Conservation (phyloP, 1,140 invertebrate genomes). For the Micrasema longulum region DNA sequence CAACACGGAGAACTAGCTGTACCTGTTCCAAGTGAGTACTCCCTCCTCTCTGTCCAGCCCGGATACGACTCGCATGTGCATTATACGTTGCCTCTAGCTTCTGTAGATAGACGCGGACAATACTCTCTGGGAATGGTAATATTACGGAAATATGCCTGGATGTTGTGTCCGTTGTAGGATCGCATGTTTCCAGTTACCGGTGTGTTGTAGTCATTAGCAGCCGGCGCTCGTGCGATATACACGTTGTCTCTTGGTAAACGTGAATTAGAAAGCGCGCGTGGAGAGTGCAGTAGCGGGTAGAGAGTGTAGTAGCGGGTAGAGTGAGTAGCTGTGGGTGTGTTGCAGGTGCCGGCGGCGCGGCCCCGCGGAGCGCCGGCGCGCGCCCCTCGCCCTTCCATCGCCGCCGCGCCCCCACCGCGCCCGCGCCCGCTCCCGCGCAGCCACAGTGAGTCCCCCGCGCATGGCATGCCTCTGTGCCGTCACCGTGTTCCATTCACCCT, state of each 20-base stretch:
- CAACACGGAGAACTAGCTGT: constrained; percentile 83
- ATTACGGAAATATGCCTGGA: neutral
- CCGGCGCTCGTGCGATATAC: no score
- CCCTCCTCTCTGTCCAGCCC: neutral
- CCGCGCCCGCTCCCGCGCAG: neutral
- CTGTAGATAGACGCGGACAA: no score
- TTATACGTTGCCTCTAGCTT: no score
- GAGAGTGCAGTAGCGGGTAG: neutral
- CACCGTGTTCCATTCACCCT: constrained; percentile 4
- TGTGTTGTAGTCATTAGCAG: no score
- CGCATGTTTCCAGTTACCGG: no score
- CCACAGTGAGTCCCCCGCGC: no score
- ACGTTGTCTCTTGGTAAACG: neutral
- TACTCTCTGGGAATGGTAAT: no score
- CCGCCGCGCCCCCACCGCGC: constrained; percentile 12
- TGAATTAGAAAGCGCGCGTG: neutral
- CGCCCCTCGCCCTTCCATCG: constrained; percentile 49
- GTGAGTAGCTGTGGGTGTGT: constrained; percentile 35
- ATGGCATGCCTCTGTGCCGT: constrained; percentile 5
- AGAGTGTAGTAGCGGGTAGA: constrained; percentile 10
- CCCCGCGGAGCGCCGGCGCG: constrained; percentile 59
- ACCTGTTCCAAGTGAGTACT: constrained; percentile 80
- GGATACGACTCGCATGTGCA: no score
- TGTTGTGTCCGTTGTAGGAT: no score
- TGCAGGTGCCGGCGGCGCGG: constrained; percentile 57